Evolutionary conservation across 2,888 invertebrate species (phyloP), one percentile per base, ranked within the genome.

Genomic region (Synanthedon tipuliformis): DNA sequence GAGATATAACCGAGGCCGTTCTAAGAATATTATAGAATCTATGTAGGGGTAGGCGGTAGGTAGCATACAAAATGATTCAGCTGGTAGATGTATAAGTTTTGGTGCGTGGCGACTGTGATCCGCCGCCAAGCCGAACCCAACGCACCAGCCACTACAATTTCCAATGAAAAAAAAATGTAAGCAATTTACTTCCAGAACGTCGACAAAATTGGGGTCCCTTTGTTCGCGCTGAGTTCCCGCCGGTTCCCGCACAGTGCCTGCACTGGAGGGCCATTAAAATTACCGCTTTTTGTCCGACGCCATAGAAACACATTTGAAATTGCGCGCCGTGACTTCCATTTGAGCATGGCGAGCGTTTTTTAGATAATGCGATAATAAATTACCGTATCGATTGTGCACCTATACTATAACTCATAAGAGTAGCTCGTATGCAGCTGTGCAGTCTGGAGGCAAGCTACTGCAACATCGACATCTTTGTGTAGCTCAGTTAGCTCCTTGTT

Each of bases 191-290:
- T 54, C 60, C 62, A 60, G 60, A 57, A 56, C 59, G 58, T 52
- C 57, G 52, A 56, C 40, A 40, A 50, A 50, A 50, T 50, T 50
- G 54, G 73, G 71, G 71, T 59, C 59, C 69, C 65, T 71, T 77
- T 74, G 71, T 75, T 68, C 61, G 57, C 52, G 48, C 40, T 23
- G 50, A 45, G 49, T 49, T 13, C 45, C 23, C 10, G 16, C 49
- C 16, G 49, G 15, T 13, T 15, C 45, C 66, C 65, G 34, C 7
- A 34, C 34, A 34, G 34, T 34, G 34, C 34, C 10, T 10, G 34
- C 34, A 34, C 34, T 34, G 61, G 71, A 68, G 66, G 64, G 62
- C 69, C 69, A 73, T 76, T 74, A 67, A 65, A 67, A 68, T 71
- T 61, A 51, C 51, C n/a, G 54, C 66, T 69, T 72, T 73, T 71